Base-by-base conservation (phyloP, 1,140 invertebrate genomes). In the Polyergus mexicanus region DNA sequence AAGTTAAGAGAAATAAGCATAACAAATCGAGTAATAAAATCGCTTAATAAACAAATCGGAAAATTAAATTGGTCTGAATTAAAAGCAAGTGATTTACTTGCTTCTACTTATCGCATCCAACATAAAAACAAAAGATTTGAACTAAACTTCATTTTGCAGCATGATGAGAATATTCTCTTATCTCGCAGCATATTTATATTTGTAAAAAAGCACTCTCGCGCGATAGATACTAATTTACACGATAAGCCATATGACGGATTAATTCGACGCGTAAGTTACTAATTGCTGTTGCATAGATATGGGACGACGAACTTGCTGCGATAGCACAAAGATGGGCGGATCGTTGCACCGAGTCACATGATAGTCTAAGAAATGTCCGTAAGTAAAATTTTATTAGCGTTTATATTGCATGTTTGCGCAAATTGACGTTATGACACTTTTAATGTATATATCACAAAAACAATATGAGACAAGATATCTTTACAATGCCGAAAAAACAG, bases 301-400 rank as follows among this genome's bases (percentile, higher is more conserved):
- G 98, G 98, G 98, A 98, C 92, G 97, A 98, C 65, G 97, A 98
- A 93, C 95, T 99, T 83, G 98, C 98, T 16, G 94, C 95, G 5
- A 95, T 97, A 62, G 98, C 98, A 8, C 98, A 98, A 92, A 95
- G 96, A 90, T 98, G 98, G 97, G 97, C 98, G 0, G 96, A 98
- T 85, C 96, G 97, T 68, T 98, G 98, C 92, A 95, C 96, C 47
- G 96, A 97, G 63, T 96, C 95, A 11, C 98, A 98, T 91, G 98
- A 98, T 92, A 94, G 93, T 69, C 93, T 93, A 60, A 94, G 96
- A 91, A 95, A 96, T 91, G 96, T 96, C 88, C 94, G 97, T 97
- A 94, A 96, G 96, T 96, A 88, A 83, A 13, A 60, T 7, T 51
- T 77, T 16, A 32, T 65, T 28, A 51, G 11, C n/a, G n/a, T 51